Evolutionary conservation across 2,113 vertebrate genomes (phyloP).

Genomic region (Zootoca vivipara): DNA sequence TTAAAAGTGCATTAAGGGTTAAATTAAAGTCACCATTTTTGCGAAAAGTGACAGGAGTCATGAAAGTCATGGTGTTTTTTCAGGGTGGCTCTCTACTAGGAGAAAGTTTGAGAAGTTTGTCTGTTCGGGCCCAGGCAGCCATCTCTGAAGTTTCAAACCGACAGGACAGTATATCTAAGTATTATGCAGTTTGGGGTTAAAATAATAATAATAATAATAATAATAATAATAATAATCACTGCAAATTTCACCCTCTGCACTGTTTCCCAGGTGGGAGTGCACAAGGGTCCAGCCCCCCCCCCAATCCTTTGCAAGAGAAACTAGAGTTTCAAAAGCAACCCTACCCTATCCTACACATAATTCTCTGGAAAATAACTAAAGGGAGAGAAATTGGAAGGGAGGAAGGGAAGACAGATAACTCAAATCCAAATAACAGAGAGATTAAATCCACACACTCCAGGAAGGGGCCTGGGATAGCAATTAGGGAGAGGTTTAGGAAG

Average conservation of each 20-base stretch:
- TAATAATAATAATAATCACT: not conserved
- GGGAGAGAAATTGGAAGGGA: not conserved
- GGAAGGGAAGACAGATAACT: not conserved
- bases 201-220: too few relatives aligned
- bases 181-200: not conserved
- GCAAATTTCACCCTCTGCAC: not conserved
- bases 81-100: not conserved
- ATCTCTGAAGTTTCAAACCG: not conserved
- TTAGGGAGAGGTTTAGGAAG: not conserved
- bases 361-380: not conserved
- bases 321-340: not conserved
- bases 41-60: not conserved
- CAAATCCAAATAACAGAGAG: constrained; percentile 3
- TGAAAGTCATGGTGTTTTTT: not conserved
- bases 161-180: not conserved
- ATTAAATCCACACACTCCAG: not conserved
- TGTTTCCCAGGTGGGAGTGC: not conserved
- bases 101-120: constrained; percentile 1
- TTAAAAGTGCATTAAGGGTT: not conserved
- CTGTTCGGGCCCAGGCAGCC: not conserved
- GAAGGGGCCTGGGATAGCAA: not conserved
- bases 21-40: not conserved
- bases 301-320: not conserved
- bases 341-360: not conserved
- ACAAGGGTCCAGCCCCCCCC: not conserved